Percentiles rank a stretch among this genome's conserved stretches.
Evolutionary conservation across 2,797 vertebrate genomes (phyloP).

Genomic region (Manis javanica): DNA sequence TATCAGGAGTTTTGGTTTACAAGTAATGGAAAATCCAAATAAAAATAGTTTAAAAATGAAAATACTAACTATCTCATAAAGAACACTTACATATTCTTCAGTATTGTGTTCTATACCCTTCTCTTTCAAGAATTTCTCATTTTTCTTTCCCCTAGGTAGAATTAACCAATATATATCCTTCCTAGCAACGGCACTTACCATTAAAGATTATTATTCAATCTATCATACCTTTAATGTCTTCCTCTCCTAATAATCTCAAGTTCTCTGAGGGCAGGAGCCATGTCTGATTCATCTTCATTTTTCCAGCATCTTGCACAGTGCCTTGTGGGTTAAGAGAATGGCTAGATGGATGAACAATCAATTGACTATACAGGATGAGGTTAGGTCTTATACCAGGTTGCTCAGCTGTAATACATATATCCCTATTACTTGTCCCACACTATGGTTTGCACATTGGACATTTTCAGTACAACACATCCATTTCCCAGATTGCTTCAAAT

Average conservation of each 20-base stretch:
- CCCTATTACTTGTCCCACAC: neutral
- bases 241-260: neutral
- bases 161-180: neutral
- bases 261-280: neutral
- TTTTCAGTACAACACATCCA: neutral
- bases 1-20: neutral
- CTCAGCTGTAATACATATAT: neutral
- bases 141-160: neutral
- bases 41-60: conserved; percentile 33
- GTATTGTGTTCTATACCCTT: neutral
- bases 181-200: neutral
- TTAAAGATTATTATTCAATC: neutral
- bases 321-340: neutral
- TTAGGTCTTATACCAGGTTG: neutral
- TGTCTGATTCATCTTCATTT: neutral
- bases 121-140: neutral
- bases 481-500: neutral
- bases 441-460: neutral
- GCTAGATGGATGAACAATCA: neutral
- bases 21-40: conserved; percentile 27
- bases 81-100: neutral
- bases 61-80: conserved; percentile 2
- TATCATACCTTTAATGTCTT: neutral
- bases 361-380: neutral
- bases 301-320: neutral